phyloP scores from a whole-genome alignment of 1,140 invertebrate genomes.

The Teleogryllus occipitalis region DNA sequence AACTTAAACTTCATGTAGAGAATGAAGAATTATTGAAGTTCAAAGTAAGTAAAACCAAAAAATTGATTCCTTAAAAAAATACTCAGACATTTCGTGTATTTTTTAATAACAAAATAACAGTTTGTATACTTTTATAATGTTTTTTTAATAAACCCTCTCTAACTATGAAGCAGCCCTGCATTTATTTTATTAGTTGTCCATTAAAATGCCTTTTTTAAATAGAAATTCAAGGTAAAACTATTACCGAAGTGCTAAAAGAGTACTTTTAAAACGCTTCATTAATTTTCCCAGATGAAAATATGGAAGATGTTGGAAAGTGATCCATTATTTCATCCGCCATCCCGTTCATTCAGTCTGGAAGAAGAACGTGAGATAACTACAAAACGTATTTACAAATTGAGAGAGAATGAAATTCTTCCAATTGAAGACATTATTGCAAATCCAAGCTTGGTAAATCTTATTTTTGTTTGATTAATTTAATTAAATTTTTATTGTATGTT shows the following conservation, averaged over 20 bases:
- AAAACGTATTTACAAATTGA: constrained; percentile 49
- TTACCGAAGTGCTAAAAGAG: no score
- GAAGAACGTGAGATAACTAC: constrained; percentile 52
- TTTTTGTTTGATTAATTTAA: background rate
- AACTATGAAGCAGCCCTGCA: no score
- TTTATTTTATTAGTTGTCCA: no score
- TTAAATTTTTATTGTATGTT: background rate
- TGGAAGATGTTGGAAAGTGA: constrained; percentile 75
- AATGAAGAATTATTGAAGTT: constrained; percentile 59
- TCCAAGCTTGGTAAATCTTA: constrained; percentile 34
- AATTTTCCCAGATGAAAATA: constrained; percentile 59
- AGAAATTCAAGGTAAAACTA: no score
- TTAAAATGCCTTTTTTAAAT: no score
- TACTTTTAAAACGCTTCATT: background rate
- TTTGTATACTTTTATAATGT: no score
- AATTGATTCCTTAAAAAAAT: background rate
- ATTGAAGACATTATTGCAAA: constrained; percentile 46
- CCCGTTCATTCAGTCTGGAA: constrained; percentile 44
- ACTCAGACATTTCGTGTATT: background rate
- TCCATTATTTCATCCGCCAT: constrained; percentile 55
- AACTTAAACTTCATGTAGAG: constrained; percentile 62
- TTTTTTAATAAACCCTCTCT: no score
- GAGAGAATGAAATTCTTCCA: constrained; percentile 52
- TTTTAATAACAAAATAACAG: background rate
- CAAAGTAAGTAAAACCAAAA: constrained; percentile 45